Evolutionary conservation across 2,888 invertebrate genomes (phyloP).

Genomic region (Drosophila subsilvestris): DNA sequence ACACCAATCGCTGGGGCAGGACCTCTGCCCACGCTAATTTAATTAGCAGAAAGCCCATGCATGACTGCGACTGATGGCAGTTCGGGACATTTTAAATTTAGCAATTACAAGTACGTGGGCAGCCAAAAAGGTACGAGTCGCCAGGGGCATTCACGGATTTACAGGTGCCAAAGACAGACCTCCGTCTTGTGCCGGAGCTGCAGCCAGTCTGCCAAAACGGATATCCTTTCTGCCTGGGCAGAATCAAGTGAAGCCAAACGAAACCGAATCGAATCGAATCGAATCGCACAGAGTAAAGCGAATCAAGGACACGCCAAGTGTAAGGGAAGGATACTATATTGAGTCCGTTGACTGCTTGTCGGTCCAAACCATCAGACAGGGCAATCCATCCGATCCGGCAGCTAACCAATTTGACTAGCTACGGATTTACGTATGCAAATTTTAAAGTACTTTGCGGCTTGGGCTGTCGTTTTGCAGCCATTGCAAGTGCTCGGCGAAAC

Average conservation of each 20-base stretch:
- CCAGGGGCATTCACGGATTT: slow-evolving; percentile 1
- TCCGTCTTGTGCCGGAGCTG: not conserved
- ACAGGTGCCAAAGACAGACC: not conserved
- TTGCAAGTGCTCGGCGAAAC: slow-evolving; percentile 21
- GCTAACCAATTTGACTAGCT: slow-evolving; percentile 33
- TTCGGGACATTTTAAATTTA: slow-evolving; percentile 40
- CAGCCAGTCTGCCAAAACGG: slow-evolving; percentile 55
- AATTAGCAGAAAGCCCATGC: slow-evolving; percentile 53
- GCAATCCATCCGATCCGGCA: slow-evolving; percentile 30
- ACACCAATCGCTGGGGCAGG: slow-evolving; percentile 1
- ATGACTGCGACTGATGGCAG: slow-evolving; percentile 31
- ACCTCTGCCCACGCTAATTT: slow-evolving; percentile 42
- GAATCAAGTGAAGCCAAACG: slow-evolving; percentile 38
- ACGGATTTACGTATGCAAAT: slow-evolving; percentile 32
- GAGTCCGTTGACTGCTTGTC: slow-evolving; percentile 33
- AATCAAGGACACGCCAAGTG: slow-evolving; percentile 61
- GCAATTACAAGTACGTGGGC: slow-evolving; percentile 62
- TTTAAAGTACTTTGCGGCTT: slow-evolving; percentile 35
- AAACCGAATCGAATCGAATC: slow-evolving; percentile 58
- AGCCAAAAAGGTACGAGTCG: slow-evolving; percentile 1
- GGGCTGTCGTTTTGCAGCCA: slow-evolving; percentile 22
- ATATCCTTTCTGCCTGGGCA: slow-evolving; percentile 66
- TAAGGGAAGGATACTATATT: slow-evolving; percentile 69
- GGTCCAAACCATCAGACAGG: slow-evolving; percentile 35
- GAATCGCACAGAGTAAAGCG: slow-evolving; percentile 22